Evolutionary conservation across 2,888 invertebrate genomes (phyloP).

Genomic region (Melanophora roralis): DNA sequence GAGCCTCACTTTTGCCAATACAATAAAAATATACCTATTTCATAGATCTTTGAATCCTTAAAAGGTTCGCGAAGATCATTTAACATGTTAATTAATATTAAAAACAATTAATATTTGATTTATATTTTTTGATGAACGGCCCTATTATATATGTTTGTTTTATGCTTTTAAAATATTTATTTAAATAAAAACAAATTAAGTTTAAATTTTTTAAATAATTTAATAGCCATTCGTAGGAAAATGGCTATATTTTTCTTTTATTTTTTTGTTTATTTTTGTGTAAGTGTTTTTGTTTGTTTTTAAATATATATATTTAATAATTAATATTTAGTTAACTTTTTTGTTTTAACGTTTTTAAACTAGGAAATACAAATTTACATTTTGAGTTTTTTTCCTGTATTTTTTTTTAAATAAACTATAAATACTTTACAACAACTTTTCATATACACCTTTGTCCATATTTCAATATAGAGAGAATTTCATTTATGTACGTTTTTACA

Average conservation of each 20-base stretch:
- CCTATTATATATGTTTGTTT: too few relatives aligned
- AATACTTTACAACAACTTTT: slow-evolving; percentile 60
- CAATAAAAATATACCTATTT: too few relatives aligned
- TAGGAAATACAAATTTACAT: slow-evolving; percentile 62
- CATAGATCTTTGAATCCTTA: too few relatives aligned
- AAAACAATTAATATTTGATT: too few relatives aligned
- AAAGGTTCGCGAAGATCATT: too few relatives aligned
- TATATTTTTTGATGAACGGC: too few relatives aligned
- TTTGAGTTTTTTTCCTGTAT: slow-evolving; percentile 59
- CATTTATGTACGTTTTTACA: slow-evolving; percentile 50
- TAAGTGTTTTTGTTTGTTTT: slow-evolving; percentile 40
- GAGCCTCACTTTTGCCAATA: too few relatives aligned
- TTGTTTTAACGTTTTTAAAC: slow-evolving; percentile 62
- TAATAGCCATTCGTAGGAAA: slow-evolving; percentile 53
- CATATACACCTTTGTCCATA: slow-evolving; percentile 46
- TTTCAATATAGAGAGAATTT: slow-evolving; percentile 51
- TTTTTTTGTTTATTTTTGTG: slow-evolving; percentile 26
- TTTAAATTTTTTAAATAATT: slow-evolving; percentile 59
- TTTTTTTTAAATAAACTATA: slow-evolving; percentile 61
- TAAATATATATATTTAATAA: slow-evolving; percentile 49
- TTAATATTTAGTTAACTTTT: slow-evolving; percentile 65
- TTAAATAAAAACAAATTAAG: slow-evolving; percentile 43
- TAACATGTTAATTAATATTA: too few relatives aligned
- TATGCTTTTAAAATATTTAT: background rate
- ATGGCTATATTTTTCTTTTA: slow-evolving; percentile 46